Percentiles rank a stretch among this genome's conserved stretches.
These are phyloP conservation scores for Tenthredo notha DNA, from an alignment of 2,888 invertebrate genomes.

Conservation along the genomic window DNA sequence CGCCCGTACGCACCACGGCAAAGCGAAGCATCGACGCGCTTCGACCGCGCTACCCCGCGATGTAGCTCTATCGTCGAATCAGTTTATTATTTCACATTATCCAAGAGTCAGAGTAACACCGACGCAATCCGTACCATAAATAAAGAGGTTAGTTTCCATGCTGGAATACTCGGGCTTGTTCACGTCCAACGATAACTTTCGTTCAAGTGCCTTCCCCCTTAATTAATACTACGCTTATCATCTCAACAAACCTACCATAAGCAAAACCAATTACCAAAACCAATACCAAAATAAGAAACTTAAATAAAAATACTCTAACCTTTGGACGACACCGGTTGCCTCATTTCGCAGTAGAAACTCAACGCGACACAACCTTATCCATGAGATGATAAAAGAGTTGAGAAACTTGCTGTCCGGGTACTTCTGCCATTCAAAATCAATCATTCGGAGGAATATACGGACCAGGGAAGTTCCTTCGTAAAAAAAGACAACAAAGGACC, in stretches of 20 bases:
- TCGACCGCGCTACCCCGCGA: conserved; percentile 34
- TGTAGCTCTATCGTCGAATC: conserved; percentile 39
- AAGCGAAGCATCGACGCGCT: conserved; percentile 19
- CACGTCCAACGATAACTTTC: conserved; percentile 32
- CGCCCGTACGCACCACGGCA: conserved; percentile 17
- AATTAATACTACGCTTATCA: conserved; percentile 1
- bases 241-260: conserved; percentile 3
- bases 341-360: not conserved
- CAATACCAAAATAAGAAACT: conserved; percentile 33
- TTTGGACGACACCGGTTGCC: not conserved
- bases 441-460: not conserved
- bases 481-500: not conserved
- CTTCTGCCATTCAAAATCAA: not conserved
- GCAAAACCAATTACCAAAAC: conserved; percentile 10
- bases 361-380: not conserved
- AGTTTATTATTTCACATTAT: conserved; percentile 43
- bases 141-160: conserved; percentile 5
- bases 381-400: conserved; percentile 3
- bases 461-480: not conserved
- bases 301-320: not conserved
- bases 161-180: conserved; percentile 35
- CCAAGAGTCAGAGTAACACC: not conserved
- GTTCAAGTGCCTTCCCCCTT: conserved; percentile 41
- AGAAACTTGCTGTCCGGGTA: not conserved
- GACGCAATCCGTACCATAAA: conserved; percentile 37